Evolutionary conservation across 2,113 vertebrate genomes (phyloP).

Genomic region (Hiodon alosoides): DNA sequence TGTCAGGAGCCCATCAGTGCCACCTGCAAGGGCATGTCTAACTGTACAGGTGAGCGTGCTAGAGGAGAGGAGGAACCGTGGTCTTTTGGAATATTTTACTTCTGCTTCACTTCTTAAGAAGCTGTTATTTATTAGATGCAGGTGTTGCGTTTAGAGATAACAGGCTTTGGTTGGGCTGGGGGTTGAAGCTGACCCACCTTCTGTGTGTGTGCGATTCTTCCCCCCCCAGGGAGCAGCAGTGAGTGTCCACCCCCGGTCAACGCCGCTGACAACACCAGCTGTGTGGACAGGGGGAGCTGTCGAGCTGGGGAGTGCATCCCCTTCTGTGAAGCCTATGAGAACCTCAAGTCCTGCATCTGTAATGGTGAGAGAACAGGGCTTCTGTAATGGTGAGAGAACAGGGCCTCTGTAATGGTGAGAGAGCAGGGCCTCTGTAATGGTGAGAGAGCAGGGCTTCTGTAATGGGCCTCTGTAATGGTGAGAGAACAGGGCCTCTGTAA

Average conservation of each 20-base stretch:
- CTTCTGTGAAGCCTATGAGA: constrained; percentile 81
- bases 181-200: not conserved
- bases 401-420: too few relatives aligned
- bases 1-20: constrained; percentile 94
- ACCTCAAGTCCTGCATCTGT: constrained; percentile 79
- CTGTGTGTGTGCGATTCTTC: not conserved
- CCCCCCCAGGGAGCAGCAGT: constrained; percentile 73
- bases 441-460: too few relatives aligned
- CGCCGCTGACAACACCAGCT: constrained; percentile 68
- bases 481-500: not conserved
- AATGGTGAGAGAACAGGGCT: constrained; percentile 65
- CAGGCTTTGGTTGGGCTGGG: too few relatives aligned
- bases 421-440: too few relatives aligned
- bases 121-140: too few relatives aligned
- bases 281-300: constrained; percentile 86
- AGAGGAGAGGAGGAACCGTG: not conserved
- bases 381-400: too few relatives aligned
- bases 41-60: constrained; percentile 76
- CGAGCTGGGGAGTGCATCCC: constrained; percentile 79
- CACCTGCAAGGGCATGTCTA: constrained; percentile 86
- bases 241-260: constrained; percentile 83
- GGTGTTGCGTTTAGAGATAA: too few relatives aligned
- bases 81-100: not conserved
- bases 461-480: too few relatives aligned
- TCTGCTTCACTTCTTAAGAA: too few relatives aligned